Percentiles rank a stretch among this genome's conserved stretches.
Conservation (phyloP, 1,140 invertebrate genomes). For the Lethrus apterus region DNA sequence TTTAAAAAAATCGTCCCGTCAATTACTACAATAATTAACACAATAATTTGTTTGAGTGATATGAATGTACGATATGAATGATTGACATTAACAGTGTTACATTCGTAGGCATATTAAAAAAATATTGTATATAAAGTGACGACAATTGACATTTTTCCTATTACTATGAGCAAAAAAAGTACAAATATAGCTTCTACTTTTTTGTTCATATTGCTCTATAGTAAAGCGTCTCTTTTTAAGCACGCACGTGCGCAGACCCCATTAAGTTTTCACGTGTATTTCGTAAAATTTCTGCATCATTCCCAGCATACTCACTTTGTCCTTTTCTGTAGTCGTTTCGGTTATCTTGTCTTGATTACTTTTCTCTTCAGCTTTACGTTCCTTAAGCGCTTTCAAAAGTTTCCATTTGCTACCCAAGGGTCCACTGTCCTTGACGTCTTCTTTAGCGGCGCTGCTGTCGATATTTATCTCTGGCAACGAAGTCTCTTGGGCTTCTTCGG, state of each 20-base stretch:
- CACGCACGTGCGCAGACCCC: too few species aligned
- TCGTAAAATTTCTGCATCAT: conserved; percentile 55
- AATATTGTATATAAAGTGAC: background rate
- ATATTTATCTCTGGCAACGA: conserved; percentile 50
- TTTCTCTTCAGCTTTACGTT: conserved; percentile 80
- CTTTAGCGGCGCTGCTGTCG: conserved; percentile 38
- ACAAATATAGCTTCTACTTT: background rate
- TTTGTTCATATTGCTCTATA: background rate
- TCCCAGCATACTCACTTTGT: conserved; percentile 53
- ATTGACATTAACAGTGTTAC: background rate
- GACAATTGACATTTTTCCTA: background rate
- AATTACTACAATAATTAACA: too few species aligned
- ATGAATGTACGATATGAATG: too few species aligned
- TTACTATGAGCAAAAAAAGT: conserved; percentile 1
- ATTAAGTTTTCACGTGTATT: conserved; percentile 55
- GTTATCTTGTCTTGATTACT: conserved; percentile 51
- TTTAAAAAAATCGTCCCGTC: too few species aligned
- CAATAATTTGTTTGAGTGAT: too few species aligned
- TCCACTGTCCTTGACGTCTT: conserved; percentile 48
- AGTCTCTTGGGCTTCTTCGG: conserved; percentile 27
- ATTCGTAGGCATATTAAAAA: background rate
- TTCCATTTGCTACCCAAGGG: conserved; percentile 80
- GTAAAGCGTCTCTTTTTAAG: too few species aligned
- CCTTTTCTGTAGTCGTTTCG: conserved; percentile 56
- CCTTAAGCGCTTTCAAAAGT: conserved; percentile 78